These are phyloP conservation scores for Actinernus sp. DNA, from an alignment of 92 coral and sea anemone genomes.

Conservation along the genomic window DNA sequence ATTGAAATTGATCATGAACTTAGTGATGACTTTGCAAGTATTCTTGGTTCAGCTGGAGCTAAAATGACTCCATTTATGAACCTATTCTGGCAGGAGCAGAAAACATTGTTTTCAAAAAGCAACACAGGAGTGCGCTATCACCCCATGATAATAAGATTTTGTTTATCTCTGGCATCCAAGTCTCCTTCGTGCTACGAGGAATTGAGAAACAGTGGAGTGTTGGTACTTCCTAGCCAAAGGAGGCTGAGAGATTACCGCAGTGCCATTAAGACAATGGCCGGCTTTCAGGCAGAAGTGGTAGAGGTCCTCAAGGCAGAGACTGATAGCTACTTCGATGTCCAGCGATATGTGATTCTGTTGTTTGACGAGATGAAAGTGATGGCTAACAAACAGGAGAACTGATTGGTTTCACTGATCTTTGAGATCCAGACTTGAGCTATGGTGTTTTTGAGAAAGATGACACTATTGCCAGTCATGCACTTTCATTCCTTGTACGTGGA, in stretches of 20 bases:
- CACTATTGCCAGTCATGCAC: slow-evolving; percentile 58
- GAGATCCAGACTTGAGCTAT: slow-evolving; percentile 71
- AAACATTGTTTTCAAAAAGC: slow-evolving; percentile 39
- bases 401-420: slow-evolving; percentile 62
- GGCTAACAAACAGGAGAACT: slow-evolving; percentile 48
- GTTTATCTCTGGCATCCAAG: slow-evolving; percentile 48
- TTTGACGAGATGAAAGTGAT: slow-evolving; percentile 67
- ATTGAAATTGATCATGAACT: slow-evolving; percentile 44
- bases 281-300: no score
- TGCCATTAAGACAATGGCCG: slow-evolving; percentile 29
- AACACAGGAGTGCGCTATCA: slow-evolving; percentile 56
- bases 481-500: slow-evolving; percentile 63
- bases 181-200: slow-evolving; percentile 62
- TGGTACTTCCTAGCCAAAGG: slow-evolving; percentile 57
- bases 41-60: slow-evolving; percentile 18
- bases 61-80: slow-evolving; percentile 62
- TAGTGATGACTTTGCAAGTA: slow-evolving; percentile 35
- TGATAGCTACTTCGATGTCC: slow-evolving; percentile 37
- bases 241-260: slow-evolving; percentile 50
- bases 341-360: slow-evolving; percentile 50
- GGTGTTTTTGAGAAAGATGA: slow-evolving; percentile 44
- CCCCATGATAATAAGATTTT: slow-evolving; percentile 61
- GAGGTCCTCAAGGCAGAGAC: slow-evolving; percentile 49
- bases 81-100: slow-evolving; percentile 67
- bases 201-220: slow-evolving; percentile 43